Evolutionary conservation across 2,888 invertebrate genomes (phyloP).

Genomic region (Tipula lateralis): DNA sequence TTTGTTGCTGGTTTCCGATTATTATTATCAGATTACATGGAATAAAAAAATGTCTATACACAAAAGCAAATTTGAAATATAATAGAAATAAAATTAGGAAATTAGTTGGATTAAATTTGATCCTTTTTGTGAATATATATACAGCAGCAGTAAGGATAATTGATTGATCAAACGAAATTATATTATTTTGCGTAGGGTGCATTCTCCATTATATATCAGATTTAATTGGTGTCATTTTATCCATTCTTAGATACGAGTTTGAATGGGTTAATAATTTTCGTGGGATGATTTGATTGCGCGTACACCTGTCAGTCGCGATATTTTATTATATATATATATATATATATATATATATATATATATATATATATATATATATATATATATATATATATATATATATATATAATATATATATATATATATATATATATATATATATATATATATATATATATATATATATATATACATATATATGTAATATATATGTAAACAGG

Average conservation of each 20-base stretch:
- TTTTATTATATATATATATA: no score
- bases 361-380: no score
- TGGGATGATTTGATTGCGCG: neutral
- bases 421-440: no score
- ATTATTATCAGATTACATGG: neutral
- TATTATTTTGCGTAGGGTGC: neutral
- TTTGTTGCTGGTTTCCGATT: neutral
- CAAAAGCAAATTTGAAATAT: neutral
- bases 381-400: no score
- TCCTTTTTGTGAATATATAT: neutral
- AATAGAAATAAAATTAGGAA: neutral
- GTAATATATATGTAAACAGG: no score
- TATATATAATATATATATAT: no score
- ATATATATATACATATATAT: no score
- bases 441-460: no score
- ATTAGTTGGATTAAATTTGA: constrained; percentile 24
- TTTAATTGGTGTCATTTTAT: constrained; percentile 2
- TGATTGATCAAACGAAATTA: neutral
- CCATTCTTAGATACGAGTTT: neutral
- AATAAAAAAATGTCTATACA: neutral
- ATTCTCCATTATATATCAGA: neutral
- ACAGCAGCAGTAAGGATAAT: neutral
- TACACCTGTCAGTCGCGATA: neutral
- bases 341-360: no score
- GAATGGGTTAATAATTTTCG: constrained; percentile 19